Base-by-base conservation (phyloP, 2,113 vertebrate genomes). In the Noturus placidus region DNA sequence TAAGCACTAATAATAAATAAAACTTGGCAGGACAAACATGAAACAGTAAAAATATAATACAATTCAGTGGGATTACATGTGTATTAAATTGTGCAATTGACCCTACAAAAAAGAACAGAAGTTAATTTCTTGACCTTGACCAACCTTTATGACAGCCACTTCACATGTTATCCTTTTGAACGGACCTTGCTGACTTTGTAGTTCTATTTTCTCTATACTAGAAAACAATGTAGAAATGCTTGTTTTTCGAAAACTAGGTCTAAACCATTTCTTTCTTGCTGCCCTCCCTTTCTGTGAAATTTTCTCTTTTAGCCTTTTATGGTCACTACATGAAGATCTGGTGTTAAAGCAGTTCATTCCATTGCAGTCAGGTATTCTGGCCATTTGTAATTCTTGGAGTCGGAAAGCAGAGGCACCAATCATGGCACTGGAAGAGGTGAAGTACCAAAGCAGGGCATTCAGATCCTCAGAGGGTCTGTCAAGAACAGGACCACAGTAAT, bases 311-410 rank as follows among this genome's bases (percentile, higher is more conserved):
- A 2, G 56, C 92, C 92, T 90, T 92, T 90, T 91, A 92, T 92
- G 90, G 91, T 92, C 89, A 90, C 86, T 90, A 76, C 30, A 80
- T 83, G 83, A 89, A 85, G 89, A 91, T 89, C 54, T 90, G 87
- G 89, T 38, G 25, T 50, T 67, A 87, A 56, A 91, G 57, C 15
- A 46, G 65, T 46, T 59, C 76, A 56, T 79, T 88, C 83, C 72
- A 88, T 83, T 77, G 22, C 86, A n/a, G n/a, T n/a, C n/a, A 87
- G 70, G 88, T 85, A 90, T 92, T 91, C 90, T 86, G 13, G 65
- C 54, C 70, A 81, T 89, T 87, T 91, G 88, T 90, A 78, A 89
- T 92, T 91, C 82, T 90, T 92, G 91, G 89, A 89, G 35, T 78
- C 6, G 22, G 15, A 56, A 46, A 4, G 54, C 65, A 7, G 54